Evolutionary conservation across 2,797 vertebrate species (phyloP).

Genomic region (Toxotes lorentzi): DNA sequence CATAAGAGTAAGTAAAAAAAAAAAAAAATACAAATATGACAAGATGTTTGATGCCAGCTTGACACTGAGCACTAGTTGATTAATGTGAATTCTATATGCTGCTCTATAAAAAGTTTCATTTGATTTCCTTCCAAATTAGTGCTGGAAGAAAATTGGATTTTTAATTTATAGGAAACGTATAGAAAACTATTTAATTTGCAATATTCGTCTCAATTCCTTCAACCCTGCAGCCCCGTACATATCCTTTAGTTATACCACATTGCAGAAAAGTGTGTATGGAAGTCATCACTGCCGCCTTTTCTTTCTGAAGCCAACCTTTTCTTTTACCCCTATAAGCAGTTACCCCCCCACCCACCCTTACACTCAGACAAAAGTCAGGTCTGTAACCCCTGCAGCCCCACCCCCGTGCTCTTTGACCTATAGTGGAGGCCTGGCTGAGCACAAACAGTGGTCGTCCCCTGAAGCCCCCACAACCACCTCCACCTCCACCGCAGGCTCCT

Average conservation of each 20-base stretch:
- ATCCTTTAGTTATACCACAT: conserved; percentile 13
- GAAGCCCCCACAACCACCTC: conserved; percentile 70
- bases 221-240: not conserved
- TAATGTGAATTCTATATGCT: not conserved
- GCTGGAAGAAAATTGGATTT: not conserved
- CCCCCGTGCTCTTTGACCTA: conserved; percentile 86
- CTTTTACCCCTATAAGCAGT: conserved; percentile 71
- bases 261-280: conserved; percentile 19
- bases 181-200: not conserved
- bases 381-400: conserved; percentile 80
- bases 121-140: too few relatives aligned
- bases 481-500: conserved; percentile 76
- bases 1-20: not conserved
- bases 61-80: not conserved
- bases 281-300: conserved; percentile 61
- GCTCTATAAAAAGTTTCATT: too few relatives aligned
- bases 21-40: too few relatives aligned
- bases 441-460: conserved; percentile 90
- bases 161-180: not conserved
- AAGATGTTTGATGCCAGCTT: not conserved
- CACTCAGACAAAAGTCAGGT: conserved; percentile 79
- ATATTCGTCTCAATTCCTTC: not conserved
- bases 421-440: conserved; percentile 90
- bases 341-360: conserved; percentile 44
- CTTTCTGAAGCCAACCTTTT: conserved; percentile 64